phyloP scores from a whole-genome alignment of 2,888 invertebrate species.

The Labia minor region DNA sequence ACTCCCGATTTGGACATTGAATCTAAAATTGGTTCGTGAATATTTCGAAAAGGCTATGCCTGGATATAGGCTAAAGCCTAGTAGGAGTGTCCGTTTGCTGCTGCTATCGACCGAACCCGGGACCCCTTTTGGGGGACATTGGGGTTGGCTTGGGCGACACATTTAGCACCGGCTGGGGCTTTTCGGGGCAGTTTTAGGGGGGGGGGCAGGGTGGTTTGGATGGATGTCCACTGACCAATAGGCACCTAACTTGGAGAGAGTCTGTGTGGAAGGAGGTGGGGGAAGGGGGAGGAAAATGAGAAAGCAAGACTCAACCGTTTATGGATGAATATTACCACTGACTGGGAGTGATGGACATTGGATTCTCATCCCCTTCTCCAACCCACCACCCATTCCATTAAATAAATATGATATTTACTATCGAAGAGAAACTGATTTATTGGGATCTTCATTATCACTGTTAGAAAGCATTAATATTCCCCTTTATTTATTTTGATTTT shows the following conservation, averaged over 20 bases:
- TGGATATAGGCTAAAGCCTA: slow-evolving; percentile 1
- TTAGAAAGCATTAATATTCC: too few relatives aligned
- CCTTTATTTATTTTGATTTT: too few relatives aligned
- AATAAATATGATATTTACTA: slow-evolving; percentile 5
- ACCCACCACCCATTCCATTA: too few relatives aligned
- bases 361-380: too few relatives aligned
- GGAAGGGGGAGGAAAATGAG: too few relatives aligned
- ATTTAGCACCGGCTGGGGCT: background rate
- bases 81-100: slow-evolving; percentile 5
- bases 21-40: slow-evolving; percentile 13
- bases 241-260: background rate
- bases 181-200: background rate
- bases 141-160: slow-evolving; percentile 13
- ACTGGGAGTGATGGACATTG: background rate
- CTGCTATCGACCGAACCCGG: slow-evolving; percentile 13
- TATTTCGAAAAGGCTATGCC: background rate
- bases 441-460: background rate
- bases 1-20: too few relatives aligned
- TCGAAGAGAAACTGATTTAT: background rate
- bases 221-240: slow-evolving; percentile 1
- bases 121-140: background rate
- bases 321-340: background rate
- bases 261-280: too few relatives aligned
- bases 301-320: background rate
- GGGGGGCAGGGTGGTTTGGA: too few relatives aligned